Evolutionary conservation across 2,888 invertebrate species (phyloP).

Genomic region (Fabriciana adippe): DNA sequence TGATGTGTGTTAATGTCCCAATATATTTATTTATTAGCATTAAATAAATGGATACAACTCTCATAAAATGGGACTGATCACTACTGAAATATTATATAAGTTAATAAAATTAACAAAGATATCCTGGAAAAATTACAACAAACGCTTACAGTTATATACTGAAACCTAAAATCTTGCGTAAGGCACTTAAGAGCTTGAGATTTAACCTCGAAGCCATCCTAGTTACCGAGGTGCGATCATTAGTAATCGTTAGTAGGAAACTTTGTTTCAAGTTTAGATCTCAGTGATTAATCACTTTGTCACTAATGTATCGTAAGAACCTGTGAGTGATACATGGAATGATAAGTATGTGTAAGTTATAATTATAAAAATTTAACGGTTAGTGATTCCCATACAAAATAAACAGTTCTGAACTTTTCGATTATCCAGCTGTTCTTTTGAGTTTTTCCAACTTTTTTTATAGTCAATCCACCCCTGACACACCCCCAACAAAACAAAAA

Average conservation of each 20-base stretch:
- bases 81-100: too few species aligned
- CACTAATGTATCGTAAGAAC: conserved; percentile 31
- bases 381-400: too few species aligned
- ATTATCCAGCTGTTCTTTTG: too few species aligned
- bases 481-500: too few species aligned
- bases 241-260: conserved; percentile 62
- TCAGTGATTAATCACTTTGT: conserved; percentile 54
- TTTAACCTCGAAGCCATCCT: conserved; percentile 20
- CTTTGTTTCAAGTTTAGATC: conserved; percentile 42
- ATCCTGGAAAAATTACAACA: not conserved
- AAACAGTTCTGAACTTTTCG: too few species aligned
- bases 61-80: too few species aligned
- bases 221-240: conserved; percentile 46
- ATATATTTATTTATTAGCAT: too few species aligned
- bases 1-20: too few species aligned
- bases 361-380: not conserved
- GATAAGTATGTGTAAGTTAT: conserved; percentile 1
- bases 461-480: too few species aligned
- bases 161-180: not conserved
- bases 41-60: too few species aligned
- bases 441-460: too few species aligned
- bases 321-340: conserved; percentile 14
- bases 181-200: conserved; percentile 12
- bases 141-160: not conserved
- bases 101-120: too few species aligned